These are phyloP conservation scores for Phoenicopterus ruber DNA, from an alignment of 2,113 vertebrate species.

Conservation along the genomic window DNA sequence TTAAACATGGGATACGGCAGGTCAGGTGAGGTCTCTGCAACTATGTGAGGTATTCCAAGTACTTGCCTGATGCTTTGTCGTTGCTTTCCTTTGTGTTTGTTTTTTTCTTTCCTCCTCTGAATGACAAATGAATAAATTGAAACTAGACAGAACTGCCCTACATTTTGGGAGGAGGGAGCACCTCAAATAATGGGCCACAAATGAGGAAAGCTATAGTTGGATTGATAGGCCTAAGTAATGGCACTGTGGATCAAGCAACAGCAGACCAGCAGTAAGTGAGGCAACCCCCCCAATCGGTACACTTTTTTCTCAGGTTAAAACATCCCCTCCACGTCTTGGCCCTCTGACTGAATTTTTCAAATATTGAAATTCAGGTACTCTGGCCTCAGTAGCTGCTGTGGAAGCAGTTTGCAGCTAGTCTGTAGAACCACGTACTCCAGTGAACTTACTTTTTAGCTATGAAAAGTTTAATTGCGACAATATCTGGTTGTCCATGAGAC, in stretches of 20 bases:
- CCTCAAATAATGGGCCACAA: not conserved
- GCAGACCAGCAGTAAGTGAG: not conserved
- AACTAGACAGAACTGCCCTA: not conserved
- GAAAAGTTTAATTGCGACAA: not conserved
- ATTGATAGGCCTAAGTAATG: not conserved
- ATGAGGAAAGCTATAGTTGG: not conserved
- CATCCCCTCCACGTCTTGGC: not conserved
- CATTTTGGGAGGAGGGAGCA: not conserved
- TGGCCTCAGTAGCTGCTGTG: not conserved
- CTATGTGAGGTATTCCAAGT: not conserved
- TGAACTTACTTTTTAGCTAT: not conserved
- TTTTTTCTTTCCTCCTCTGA: slow-evolving; percentile 34
- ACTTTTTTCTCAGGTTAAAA: not conserved
- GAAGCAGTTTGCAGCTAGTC: not conserved
- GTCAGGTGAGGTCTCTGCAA: slow-evolving; percentile 51
- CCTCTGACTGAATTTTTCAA: not conserved
- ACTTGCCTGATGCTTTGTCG: not conserved
- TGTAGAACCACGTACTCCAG: not conserved
- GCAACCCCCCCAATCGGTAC: not conserved
- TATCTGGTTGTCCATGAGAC: not conserved
- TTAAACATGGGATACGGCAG: slow-evolving; percentile 3
- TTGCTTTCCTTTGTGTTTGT: slow-evolving; percentile 6
- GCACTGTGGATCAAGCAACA: not conserved
- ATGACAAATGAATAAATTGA: not conserved
- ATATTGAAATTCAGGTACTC: not conserved